phyloP scores from a whole-genome alignment of 2,797 vertebrate genomes.

The Florisuga fusca region DNA sequence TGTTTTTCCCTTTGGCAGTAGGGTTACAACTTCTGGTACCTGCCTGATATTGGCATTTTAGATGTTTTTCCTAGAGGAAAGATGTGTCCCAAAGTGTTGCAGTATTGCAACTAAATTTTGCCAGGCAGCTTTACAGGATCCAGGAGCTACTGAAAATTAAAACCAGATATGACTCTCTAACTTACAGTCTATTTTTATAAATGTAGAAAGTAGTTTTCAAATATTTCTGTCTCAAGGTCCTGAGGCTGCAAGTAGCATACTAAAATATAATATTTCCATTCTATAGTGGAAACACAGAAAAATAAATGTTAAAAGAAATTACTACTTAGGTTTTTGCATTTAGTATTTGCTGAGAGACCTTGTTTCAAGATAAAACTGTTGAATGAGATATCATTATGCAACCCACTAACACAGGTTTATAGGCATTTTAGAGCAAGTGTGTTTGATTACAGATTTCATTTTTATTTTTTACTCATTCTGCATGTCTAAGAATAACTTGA shows the following conservation, averaged over 20 bases:
- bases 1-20: background rate
- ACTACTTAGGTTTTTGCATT: background rate
- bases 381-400: background rate
- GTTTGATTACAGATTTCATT: background rate
- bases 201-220: background rate
- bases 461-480: background rate
- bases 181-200: background rate
- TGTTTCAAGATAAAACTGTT: background rate
- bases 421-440: background rate
- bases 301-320: background rate
- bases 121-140: background rate
- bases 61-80: constrained; percentile 18
- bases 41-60: background rate
- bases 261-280: background rate
- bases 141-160: background rate
- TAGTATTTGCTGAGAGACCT: background rate
- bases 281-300: background rate
- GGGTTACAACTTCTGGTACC: background rate
- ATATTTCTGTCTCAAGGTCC: background rate
- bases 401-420: background rate
- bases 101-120: background rate
- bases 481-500: background rate
- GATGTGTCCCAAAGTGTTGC: background rate
- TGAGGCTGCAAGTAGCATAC: background rate
- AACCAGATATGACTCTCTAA: background rate